Evolutionary conservation across 1,140 invertebrate genomes (phyloP).

Genomic region (Ips nitidus): DNA sequence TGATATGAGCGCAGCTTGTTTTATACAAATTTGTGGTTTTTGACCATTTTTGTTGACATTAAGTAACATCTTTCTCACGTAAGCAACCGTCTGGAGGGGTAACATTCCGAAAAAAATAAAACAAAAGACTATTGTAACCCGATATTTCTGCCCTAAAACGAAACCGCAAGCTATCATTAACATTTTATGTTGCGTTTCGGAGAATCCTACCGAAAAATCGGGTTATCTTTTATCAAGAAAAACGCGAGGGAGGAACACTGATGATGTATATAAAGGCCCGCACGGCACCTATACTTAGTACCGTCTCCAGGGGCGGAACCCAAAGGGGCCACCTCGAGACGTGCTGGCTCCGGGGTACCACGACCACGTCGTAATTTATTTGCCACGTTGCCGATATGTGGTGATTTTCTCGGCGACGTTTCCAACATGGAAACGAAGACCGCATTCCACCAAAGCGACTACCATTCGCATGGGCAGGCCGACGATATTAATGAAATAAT

Average conservation of each 20-base stretch:
- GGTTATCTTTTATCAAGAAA: constrained; percentile 30
- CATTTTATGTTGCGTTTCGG: constrained; percentile 21
- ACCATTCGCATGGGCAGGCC: background rate
- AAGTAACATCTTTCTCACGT: no score
- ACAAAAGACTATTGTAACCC: background rate
- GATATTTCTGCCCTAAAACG: constrained; percentile 18
- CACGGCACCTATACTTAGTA: constrained; percentile 42
- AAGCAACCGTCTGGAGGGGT: background rate
- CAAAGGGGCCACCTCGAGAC: constrained; percentile 39
- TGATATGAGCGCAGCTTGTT: no score
- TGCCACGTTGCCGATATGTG: constrained; percentile 13
- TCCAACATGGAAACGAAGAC: background rate
- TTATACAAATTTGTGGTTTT: no score
- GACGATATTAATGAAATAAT: constrained; percentile 24
- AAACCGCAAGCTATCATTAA: constrained; percentile 25
- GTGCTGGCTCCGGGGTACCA: constrained; percentile 34
- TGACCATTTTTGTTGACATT: no score
- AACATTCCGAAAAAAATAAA: background rate
- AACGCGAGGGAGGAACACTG: constrained; percentile 21
- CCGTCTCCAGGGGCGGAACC: constrained; percentile 45
- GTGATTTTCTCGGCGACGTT: background rate
- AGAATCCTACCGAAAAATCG: constrained; percentile 28
- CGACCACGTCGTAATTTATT: constrained; percentile 24
- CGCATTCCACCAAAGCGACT: background rate
- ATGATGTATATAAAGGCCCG: constrained; percentile 36